These are phyloP conservation scores for Macrostomum cliftonense DNA, from an alignment of 2,888 invertebrate species.

Conservation along the genomic window DNA sequence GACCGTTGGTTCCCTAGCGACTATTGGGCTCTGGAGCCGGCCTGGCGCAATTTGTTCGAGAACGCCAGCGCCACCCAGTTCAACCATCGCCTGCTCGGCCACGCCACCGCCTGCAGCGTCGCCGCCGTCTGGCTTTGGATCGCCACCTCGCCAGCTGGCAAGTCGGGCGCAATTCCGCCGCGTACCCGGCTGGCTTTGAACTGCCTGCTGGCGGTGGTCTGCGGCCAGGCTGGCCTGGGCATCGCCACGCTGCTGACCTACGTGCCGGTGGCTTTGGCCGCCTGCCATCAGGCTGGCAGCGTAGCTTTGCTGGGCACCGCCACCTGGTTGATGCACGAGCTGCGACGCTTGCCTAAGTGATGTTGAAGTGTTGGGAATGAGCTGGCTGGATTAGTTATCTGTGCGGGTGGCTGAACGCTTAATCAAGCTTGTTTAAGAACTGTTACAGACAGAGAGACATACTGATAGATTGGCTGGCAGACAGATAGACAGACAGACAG, in stretches of 20 bases:
- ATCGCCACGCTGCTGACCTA: conserved; percentile 63
- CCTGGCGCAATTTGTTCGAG: conserved; percentile 67
- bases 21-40: conserved; percentile 53
- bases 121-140: conserved; percentile 47
- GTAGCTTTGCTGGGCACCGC: conserved; percentile 63
- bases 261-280: conserved; percentile 72
- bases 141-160: neutral
- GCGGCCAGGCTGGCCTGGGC: conserved; percentile 56
- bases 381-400: no score
- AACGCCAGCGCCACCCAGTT: conserved; percentile 93
- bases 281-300: conserved; percentile 82
- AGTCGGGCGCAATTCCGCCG: neutral
- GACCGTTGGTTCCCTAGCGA: conserved; percentile 76
- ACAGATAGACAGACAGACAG: no score
- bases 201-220: neutral
- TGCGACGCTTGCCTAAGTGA: conserved; percentile 46
- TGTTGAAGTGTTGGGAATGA: no score
- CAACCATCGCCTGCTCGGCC: conserved; percentile 62
- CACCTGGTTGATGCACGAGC: conserved; percentile 79
- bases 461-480: no score
- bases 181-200: neutral
- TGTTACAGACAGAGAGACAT: no score
- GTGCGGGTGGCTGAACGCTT: no score
- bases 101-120: conserved; percentile 53
- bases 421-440: no score